These are phyloP conservation scores for Drosophila quasianomalipes DNA, from an alignment of 2,888 invertebrate species.

Conservation along the genomic window DNA sequence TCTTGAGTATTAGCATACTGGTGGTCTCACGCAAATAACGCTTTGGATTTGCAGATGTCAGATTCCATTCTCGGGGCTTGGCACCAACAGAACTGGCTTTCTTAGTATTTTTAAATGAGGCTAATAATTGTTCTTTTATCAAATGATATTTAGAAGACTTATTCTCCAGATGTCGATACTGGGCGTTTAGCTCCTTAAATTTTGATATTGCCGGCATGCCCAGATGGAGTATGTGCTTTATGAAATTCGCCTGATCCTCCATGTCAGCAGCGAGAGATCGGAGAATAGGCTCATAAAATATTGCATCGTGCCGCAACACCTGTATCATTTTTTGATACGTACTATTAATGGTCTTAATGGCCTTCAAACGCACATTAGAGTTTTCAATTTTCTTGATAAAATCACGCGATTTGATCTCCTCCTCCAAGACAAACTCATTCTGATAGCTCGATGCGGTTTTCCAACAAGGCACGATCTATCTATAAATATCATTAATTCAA, in stretches of 20 bases:
- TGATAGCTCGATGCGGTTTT: conserved; percentile 83
- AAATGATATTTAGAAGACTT: conserved; percentile 70
- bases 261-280: conserved; percentile 82
- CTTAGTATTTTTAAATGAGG: neutral
- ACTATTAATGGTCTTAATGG: conserved; percentile 79
- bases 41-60: conserved; percentile 37
- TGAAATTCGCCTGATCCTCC: conserved; percentile 83
- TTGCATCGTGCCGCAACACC: conserved; percentile 79
- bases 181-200: conserved; percentile 73
- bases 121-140: conserved; percentile 6
- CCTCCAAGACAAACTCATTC: conserved; percentile 77
- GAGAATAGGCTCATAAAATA: conserved; percentile 84
- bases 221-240: conserved; percentile 81
- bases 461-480: conserved; percentile 72
- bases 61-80: conserved; percentile 16
- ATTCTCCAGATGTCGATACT: conserved; percentile 74
- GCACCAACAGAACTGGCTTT: rapidly evolving
- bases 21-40: conserved; percentile 83
- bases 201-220: conserved; percentile 82
- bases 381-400: conserved; percentile 82
- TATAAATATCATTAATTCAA: conserved; percentile 19
- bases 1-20: conserved; percentile 80
- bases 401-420: conserved; percentile 74
- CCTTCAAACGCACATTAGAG: conserved; percentile 82
- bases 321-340: conserved; percentile 83